Percentiles rank a stretch among this genome's conserved stretches.
Evolutionary conservation across 2,113 vertebrate species (phyloP).

Genomic region (Felis catus): DNA sequence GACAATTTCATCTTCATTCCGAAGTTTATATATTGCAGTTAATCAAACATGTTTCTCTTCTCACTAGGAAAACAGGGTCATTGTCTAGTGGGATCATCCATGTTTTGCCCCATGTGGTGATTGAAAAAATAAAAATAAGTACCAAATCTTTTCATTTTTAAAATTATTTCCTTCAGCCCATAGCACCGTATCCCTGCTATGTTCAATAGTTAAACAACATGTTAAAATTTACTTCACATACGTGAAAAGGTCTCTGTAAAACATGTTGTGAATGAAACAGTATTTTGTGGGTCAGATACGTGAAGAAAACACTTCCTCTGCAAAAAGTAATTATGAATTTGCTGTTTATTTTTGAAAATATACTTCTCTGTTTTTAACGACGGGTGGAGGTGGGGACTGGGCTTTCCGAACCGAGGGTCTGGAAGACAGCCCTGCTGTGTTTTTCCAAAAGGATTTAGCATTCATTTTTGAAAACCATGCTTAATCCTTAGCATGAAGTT

Average conservation of each 20-base stretch:
- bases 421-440: neutral
- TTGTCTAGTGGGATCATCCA: neutral
- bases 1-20: neutral
- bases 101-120: neutral
- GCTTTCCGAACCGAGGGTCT: neutral
- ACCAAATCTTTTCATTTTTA: constrained; percentile 11
- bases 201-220: neutral
- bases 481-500: constrained; percentile 30
- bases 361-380: neutral
- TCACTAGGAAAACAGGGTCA: neutral
- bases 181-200: neutral
- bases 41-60: neutral
- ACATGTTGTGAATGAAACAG: neutral
- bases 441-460: constrained; percentile 32
- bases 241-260: constrained; percentile 11
- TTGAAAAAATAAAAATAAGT: neutral
- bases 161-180: neutral
- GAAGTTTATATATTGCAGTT: neutral
- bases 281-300: neutral
- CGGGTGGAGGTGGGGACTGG: neutral
- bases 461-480: constrained; percentile 19
- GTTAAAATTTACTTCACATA: neutral
- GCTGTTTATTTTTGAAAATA: neutral
- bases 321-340: neutral
- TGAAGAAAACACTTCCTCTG: neutral